Evolutionary conservation across 2,113 vertebrate genomes (phyloP).

Genomic region (Progne subis): DNA sequence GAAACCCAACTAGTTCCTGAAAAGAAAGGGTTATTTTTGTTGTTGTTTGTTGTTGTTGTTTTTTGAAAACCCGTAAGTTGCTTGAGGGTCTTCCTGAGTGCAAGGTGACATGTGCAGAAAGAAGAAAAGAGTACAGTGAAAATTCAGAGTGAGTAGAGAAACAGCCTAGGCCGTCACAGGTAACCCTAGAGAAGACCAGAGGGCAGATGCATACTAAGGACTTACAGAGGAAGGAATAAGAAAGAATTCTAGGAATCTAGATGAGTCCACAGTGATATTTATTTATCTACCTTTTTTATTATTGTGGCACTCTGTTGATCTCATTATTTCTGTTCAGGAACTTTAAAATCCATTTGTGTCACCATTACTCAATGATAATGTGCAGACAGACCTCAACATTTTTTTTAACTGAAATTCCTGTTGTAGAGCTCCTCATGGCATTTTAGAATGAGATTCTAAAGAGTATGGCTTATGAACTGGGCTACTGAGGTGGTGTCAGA

Average conservation of each 20-base stretch:
- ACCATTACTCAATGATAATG: rapidly evolving
- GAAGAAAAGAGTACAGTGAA: neutral
- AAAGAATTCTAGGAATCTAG: neutral
- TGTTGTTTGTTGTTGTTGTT: too few relatives aligned
- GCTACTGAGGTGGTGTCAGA: neutral
- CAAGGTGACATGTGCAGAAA: neutral
- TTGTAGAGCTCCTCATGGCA: neutral
- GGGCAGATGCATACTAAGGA: neutral
- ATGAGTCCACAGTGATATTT: neutral
- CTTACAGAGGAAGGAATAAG: neutral
- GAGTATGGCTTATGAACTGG: neutral
- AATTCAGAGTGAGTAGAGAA: neutral
- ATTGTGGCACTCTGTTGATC: neutral
- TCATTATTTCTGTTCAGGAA: neutral
- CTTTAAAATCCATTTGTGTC: neutral
- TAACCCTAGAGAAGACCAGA: neutral
- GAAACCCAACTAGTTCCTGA: neutral
- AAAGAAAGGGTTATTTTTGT: neutral
- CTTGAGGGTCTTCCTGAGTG: neutral
- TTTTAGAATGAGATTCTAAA: neutral
- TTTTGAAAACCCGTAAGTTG: neutral
- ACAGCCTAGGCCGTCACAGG: neutral
- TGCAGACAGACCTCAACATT: neutral
- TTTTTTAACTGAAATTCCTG: neutral
- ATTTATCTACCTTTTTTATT: neutral